phyloP scores from a whole-genome alignment of 2,888 invertebrate species.

The Caenorhabditis sp. region DNA sequence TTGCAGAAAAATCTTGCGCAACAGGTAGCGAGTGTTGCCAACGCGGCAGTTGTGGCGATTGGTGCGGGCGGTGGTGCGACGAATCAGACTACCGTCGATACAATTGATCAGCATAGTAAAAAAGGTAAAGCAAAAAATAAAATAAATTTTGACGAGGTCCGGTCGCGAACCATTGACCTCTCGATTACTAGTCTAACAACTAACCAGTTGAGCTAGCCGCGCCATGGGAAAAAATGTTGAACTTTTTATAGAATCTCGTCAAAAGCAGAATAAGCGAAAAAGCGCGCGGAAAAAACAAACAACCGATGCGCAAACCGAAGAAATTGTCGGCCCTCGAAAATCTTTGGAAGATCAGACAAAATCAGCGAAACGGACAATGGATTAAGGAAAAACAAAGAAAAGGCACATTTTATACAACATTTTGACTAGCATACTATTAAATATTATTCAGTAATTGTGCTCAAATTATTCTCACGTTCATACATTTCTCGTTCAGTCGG shows the following conservation, averaged over 20 bases:
- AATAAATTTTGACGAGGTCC: neutral
- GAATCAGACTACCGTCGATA: neutral
- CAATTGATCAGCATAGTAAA: neutral
- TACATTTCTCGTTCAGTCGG: slow-evolving; percentile 67
- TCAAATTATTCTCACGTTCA: slow-evolving; percentile 56
- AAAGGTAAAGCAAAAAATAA: neutral
- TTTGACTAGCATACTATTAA: too few species aligned
- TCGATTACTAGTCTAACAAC: too few species aligned
- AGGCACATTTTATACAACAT: too few species aligned
- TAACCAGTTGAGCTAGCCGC: too few species aligned
- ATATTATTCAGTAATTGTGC: slow-evolving; percentile 46
- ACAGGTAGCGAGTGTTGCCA: neutral
- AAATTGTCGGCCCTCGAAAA: neutral
- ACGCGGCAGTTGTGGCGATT: neutral
- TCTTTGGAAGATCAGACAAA: neutral
- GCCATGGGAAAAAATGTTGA: too few species aligned
- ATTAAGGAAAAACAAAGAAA: too few species aligned
- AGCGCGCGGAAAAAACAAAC: too few species aligned
- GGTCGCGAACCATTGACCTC: too few species aligned
- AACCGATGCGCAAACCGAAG: neutral
- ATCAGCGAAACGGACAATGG: neutral
- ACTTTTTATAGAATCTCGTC: too few species aligned
- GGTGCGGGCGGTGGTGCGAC: too few species aligned
- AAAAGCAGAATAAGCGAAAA: too few species aligned
- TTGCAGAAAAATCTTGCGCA: too few species aligned